Conservation (phyloP, 2,797 vertebrate genomes). For the Anableps anableps region DNA sequence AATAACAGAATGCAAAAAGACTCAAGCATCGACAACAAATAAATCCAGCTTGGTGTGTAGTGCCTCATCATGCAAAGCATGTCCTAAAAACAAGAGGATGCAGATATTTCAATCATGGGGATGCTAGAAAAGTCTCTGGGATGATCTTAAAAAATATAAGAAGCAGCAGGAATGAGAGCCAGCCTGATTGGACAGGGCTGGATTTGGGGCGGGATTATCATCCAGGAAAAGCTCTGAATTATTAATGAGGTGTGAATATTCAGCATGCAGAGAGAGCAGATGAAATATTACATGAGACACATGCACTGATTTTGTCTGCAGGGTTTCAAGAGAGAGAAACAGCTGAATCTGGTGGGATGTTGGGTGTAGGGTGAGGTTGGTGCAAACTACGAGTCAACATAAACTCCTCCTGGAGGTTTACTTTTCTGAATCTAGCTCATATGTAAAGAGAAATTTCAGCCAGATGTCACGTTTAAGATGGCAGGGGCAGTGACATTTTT, state of each 20-base stretch:
- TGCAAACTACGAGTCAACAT: neutral
- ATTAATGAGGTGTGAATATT: constrained; percentile 59
- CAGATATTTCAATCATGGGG: neutral
- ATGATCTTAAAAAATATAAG: neutral
- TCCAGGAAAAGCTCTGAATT: constrained; percentile 24
- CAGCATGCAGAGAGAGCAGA: neutral
- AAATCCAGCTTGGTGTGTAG: neutral
- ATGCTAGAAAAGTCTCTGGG: neutral
- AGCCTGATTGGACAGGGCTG: constrained; percentile 27
- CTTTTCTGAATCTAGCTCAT: neutral
- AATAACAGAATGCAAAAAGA: too few species aligned
- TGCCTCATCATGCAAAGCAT: neutral
- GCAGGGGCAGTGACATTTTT: neutral
- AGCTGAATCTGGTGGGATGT: neutral
- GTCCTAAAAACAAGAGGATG: neutral
- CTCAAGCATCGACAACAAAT: neutral
- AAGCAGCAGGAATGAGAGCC: neutral
- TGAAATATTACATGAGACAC: constrained; percentile 46
- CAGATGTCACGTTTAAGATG: neutral
- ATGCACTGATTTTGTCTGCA: neutral
- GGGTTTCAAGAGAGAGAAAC: neutral
- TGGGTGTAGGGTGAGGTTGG: neutral
- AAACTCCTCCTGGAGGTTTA: neutral
- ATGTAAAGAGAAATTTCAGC: neutral
- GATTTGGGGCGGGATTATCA: constrained; percentile 46